Conservation (phyloP, 2,113 vertebrate genomes). For the Corythoichthys intestinalis region DNA sequence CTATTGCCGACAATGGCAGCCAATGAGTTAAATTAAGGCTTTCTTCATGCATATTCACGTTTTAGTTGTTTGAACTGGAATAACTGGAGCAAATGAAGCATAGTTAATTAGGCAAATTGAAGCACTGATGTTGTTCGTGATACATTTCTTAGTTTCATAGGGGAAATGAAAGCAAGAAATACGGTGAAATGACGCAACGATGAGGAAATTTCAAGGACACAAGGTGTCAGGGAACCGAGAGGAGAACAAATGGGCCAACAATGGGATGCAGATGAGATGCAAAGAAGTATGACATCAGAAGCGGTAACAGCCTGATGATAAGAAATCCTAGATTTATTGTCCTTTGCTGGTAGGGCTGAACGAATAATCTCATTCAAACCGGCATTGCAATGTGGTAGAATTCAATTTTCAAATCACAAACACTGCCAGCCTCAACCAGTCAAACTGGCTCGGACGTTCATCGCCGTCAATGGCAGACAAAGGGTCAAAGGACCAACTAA, state of each 20-base stretch:
- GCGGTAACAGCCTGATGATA: conserved; percentile 28
- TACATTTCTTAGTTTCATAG: conserved; percentile 17
- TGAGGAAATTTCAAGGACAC: conserved; percentile 36
- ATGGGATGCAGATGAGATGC: conserved; percentile 64
- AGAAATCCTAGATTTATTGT: conserved; percentile 56
- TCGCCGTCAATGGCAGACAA: too few relatives aligned
- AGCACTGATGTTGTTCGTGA: conserved; percentile 19
- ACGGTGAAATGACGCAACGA: conserved; percentile 36
- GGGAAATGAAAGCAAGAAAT: conserved; percentile 8
- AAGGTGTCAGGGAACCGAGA: conserved; percentile 19
- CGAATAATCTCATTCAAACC: too few relatives aligned
- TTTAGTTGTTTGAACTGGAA: too few relatives aligned
- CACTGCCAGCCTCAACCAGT: too few relatives aligned
- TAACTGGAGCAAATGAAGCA: conserved; percentile 22
- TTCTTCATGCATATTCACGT: conserved; percentile 26
- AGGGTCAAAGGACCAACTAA: too few relatives aligned
- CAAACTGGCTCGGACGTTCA: too few relatives aligned
- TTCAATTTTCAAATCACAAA: too few relatives aligned
- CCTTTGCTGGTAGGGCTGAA: conserved; percentile 12
- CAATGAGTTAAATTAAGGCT: too few relatives aligned
- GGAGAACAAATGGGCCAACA: conserved; percentile 51
- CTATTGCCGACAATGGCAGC: too few relatives aligned
- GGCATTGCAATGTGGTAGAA: too few relatives aligned
- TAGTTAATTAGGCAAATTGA: conserved; percentile 52
- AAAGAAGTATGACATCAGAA: conserved; percentile 61